Evolutionary conservation across 2,888 invertebrate genomes (phyloP), one percentile per base, ranked within the genome.

Genomic region (Orthosia incerta): DNA sequence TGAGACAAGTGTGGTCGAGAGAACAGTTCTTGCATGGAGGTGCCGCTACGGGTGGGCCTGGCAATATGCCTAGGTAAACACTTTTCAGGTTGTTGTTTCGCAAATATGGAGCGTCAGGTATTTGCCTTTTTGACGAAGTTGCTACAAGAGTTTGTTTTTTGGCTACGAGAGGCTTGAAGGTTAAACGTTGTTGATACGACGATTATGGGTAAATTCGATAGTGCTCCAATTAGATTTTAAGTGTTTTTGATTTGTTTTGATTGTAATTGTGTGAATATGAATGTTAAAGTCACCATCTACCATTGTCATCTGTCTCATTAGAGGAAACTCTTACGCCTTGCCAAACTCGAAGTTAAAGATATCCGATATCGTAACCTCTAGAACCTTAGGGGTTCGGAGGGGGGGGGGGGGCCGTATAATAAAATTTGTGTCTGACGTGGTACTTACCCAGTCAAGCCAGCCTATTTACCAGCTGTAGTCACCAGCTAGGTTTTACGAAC

Each of bases 21-120:
- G 98, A 98, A 89, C 97, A 98, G 91, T 98, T 97, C 93, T 96
- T 98, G 62, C 98, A 98, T 91, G 97, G 97, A 83, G 97, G 97
- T 51, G 97, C 98, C 15, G 98, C 97, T 51, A 98, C 97, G 63
- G 97, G 97, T 59, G 97, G 97, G 2, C 97, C 97, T n/a, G 96
- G 96, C 80, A 84, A 90, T 75, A 83, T 88, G 67, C 86, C 91
- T 72, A 92, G 90, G 89, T 90, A 84, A 80, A 76, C 63, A 62
- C 55, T 48, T 63, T 75, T 60, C 63, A 65, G 60, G 16, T 23
- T 46, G 23, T 39, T 63, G 16, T 13, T 59, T 39, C 7, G 26
- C 9, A 56, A 23, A 20, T n/a, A 18, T 15, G 26, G 51, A 20
- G 15, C n/a, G 11, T 48, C 18, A 71, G 15, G 9, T 53, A 20